Evolutionary conservation across 2,113 vertebrate genomes (phyloP), one percentile per base, ranked within the genome.

Genomic region (Ornithorhynchus anatinus): DNA sequence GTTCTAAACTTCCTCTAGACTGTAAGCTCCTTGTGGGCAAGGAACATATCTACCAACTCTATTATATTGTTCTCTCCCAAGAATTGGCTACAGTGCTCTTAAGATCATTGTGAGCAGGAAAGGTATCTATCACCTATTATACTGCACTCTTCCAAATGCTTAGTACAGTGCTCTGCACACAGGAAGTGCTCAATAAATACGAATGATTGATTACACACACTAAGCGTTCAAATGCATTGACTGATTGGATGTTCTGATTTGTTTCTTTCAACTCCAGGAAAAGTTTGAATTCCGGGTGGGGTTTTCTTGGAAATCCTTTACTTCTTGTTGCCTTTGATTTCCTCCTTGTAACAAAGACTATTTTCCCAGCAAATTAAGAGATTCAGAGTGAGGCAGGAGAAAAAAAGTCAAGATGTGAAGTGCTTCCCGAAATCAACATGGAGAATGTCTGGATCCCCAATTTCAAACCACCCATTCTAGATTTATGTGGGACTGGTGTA

Each of bases 291-390:
- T 79, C 59, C 79, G 65, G 57, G 68, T 75, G 61, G 61, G 64
- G 73, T 89, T 79, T 62, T 88, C 75, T 67, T 85, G 80, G 79
- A 84, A 84, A 84, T 75, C 70, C 69, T 85, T n/a, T 81, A 73
- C 44, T 72, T 88, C 44, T 72, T 88, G 75, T 86, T 84, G 86
- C 84, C 82, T 80, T 84, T 80, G 81, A 82, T 78, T 60, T 85
- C 62, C 61, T 68, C 63, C 81, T 79, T 77, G 78, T 81, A 75
- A 84, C 79, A 81, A 54, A 27, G 60, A 22, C 86, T 81, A 65
- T 77, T 88, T 84, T 86, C 68, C 59, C 44, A 76, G 27, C 64
- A 79, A 85, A 77, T 85, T 76, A 75, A 78, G 81, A 67, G 73
- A 69, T 65, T 84, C 81, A 89, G 79, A 69, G 74, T 77, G 78